Evolutionary conservation across 2,888 invertebrate genomes (phyloP).

Genomic region (Heteromyza rotundicornis): DNA sequence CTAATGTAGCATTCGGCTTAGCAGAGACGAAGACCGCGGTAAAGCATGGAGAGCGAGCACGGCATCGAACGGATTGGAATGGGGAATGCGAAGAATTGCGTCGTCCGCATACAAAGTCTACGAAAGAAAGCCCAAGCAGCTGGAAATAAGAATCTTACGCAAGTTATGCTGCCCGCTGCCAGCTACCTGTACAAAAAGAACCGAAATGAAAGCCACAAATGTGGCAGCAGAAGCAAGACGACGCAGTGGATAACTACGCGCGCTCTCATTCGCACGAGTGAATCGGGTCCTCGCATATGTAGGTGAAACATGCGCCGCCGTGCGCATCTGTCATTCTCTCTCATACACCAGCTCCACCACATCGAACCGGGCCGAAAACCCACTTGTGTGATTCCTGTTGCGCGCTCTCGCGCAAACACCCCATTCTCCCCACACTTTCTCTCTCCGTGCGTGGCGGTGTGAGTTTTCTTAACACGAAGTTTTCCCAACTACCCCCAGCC

Average conservation of each 20-base stretch:
- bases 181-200: neutral
- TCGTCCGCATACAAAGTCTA: slow-evolving; percentile 28
- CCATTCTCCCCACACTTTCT: slow-evolving; percentile 7
- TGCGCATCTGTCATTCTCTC: neutral
- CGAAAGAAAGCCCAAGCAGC: slow-evolving; percentile 32
- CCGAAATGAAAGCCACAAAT: neutral
- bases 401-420: neutral
- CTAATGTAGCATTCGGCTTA: no score
- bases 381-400: slow-evolving; percentile 48
- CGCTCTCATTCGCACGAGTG: neutral
- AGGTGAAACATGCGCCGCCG: slow-evolving; percentile 36
- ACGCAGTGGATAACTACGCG: neutral
- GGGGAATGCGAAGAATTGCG: slow-evolving; percentile 36
- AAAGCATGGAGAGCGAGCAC: no score
- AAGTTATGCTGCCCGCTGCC: neutral
- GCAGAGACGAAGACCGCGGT: slow-evolving; percentile 13
- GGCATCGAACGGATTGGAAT: slow-evolving; percentile 10
- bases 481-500: slow-evolving; percentile 13
- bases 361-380: slow-evolving; percentile 13
- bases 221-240: neutral
- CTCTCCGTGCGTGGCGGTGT: slow-evolving; percentile 10
- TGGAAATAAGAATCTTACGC: slow-evolving; percentile 23
- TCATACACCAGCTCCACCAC: neutral
- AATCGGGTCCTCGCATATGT: slow-evolving; percentile 13
- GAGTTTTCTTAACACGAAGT: slow-evolving; percentile 22